Base-by-base conservation (phyloP, 2,888 invertebrate genomes). In the Tenthredo mesomela region DNA sequence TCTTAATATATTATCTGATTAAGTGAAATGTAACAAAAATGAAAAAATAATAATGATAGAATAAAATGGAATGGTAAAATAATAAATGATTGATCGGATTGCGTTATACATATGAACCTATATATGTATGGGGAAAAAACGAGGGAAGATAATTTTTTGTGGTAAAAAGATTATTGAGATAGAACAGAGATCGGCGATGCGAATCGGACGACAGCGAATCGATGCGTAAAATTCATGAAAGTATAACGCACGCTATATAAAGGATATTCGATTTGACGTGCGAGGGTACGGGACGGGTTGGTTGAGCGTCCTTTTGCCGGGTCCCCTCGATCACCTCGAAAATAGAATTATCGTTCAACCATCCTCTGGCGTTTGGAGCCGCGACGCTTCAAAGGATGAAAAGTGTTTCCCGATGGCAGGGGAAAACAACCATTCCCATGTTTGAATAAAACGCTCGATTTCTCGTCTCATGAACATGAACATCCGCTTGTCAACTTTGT, bases 271-370 rank as follows among this genome's bases (percentile, higher is more conserved):
- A 80, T 37, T 80, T 80, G 37, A 80, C 80, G 61, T 80, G 77
- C 54, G 77, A 77, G 77, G 50, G 67, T 33, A 33, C 73, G 73
- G 47, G 67, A 67, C 67, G 73, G 73, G 77, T 77, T 54, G 61
- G 77, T 77, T 50, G 50, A 77, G 80, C 80, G 61, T 80, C 25
- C 80, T 61, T 65, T 80, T 40, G 80, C 40, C 65, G 61, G 61
- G 21, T 47, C 50, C 67, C 67, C 65, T 67, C 67, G 82, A 47
- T 82, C 70, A 65, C 65, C 65, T 82, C 67, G 43, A 70, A 82
- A 82, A 82, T 67, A 50, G 47, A 82, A 82, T 82, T 67, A 82
- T 61, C 80, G 80, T 65, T 80, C 82, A 50, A 47, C 82, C 82
- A 47, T 82, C 61, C 58, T 33, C 70, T 47, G 67, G 67, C 54